These are phyloP conservation scores for Desmophyllum pertusum DNA, from an alignment of 92 coral and sea anemone species.

Conservation along the genomic window DNA sequence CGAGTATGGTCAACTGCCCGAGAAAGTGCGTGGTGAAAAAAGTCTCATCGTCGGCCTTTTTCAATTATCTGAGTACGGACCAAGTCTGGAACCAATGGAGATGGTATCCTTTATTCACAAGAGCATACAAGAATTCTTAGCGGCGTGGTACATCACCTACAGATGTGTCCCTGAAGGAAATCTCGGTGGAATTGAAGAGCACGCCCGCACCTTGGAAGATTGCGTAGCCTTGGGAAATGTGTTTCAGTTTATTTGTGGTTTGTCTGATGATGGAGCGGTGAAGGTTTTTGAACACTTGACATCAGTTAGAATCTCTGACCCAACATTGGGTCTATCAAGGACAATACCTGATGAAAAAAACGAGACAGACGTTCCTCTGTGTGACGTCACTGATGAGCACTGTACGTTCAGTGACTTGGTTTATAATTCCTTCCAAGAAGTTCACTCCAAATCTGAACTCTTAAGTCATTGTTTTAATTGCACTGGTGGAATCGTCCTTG, in stretches of 20 bases:
- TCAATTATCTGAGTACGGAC: conserved; percentile 17
- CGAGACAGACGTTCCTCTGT: not conserved
- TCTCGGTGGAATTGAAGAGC: not conserved
- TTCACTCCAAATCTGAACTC: too few relatives aligned
- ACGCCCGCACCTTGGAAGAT: not conserved
- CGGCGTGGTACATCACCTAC: conserved; percentile 36
- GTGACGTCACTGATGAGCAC: not conserved
- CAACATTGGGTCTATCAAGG: not conserved
- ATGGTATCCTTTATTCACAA: conserved; percentile 42
- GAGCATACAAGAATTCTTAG: conserved; percentile 41
- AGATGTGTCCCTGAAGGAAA: too few relatives aligned
- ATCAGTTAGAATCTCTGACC: not conserved
- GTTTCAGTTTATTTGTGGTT: too few relatives aligned
- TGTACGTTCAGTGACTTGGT: not conserved
- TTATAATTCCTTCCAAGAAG: not conserved
- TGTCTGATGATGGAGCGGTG: conserved; percentile 17
- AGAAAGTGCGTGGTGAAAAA: conserved; percentile 11
- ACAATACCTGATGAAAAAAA: too few relatives aligned
- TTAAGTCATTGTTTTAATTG: too few relatives aligned
- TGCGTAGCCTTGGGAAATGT: not conserved
- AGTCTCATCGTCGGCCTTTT: conserved; percentile 27
- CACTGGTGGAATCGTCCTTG: too few relatives aligned
- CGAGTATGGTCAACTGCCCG: conserved; percentile 31
- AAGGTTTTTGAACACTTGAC: not conserved
- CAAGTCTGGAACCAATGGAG: conserved; percentile 21